These are phyloP conservation scores for Calypte anna DNA, from an alignment of 2,113 vertebrate genomes.

Conservation along the genomic window DNA sequence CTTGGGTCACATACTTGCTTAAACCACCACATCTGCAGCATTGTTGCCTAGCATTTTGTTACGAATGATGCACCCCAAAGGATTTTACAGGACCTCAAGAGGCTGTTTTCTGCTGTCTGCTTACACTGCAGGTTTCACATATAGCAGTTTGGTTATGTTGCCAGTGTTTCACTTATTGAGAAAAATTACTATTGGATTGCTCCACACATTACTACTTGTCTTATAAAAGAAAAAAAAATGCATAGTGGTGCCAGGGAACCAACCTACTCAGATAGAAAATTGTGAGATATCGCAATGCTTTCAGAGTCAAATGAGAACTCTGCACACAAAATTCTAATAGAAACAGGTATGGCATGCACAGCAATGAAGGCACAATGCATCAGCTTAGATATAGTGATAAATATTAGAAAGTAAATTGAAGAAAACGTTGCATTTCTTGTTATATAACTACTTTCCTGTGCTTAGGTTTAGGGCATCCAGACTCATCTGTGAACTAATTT, in stretches of 20 bases:
- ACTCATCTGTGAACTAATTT: neutral
- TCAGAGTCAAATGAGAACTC: conserved; percentile 1
- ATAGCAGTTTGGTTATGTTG: neutral
- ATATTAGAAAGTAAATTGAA: conserved; percentile 28
- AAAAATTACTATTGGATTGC: neutral
- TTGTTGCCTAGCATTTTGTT: neutral
- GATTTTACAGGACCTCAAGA: neutral
- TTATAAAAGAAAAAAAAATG: conserved; percentile 11
- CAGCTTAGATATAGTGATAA: conserved; percentile 18
- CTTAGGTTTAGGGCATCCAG: neutral
- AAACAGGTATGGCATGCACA: neutral
- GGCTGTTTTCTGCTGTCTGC: neutral
- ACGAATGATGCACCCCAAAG: neutral
- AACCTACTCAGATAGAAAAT: neutral
- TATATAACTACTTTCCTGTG: neutral
- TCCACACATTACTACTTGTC: neutral
- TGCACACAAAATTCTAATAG: neutral
- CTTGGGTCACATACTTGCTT: neutral
- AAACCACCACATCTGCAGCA: neutral
- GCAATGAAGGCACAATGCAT: neutral
- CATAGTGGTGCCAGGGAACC: neutral
- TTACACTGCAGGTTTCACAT: neutral
- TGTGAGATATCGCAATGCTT: neutral
- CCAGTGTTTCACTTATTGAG: neutral
- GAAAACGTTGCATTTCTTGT: conserved; percentile 29